Conservation (phyloP, 2,888 invertebrate genomes). For the Epistrophella euchroma region DNA sequence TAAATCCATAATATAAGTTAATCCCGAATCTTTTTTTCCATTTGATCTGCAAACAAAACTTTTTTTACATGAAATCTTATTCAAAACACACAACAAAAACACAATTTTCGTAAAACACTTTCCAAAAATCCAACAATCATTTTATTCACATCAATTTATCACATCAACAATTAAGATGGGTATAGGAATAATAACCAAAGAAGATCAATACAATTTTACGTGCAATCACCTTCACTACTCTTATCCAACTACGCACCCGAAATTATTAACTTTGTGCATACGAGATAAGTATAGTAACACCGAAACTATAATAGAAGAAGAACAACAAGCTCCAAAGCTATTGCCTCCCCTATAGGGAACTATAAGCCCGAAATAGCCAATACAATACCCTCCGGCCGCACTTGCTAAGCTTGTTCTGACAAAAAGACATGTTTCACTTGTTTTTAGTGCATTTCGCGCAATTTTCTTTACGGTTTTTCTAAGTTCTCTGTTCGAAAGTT, state of each 20-base stretch:
- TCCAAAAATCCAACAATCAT: background rate
- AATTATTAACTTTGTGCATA: constrained; percentile 32
- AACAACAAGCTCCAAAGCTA: constrained; percentile 20
- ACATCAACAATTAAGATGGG: background rate
- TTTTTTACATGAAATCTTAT: background rate
- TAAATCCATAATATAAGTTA: constrained; percentile 59
- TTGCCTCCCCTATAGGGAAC: constrained; percentile 52
- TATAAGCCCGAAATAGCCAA: constrained; percentile 34
- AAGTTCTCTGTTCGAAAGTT: constrained; percentile 15
- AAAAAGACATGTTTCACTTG: constrained; percentile 58
- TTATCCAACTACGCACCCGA: constrained; percentile 64
- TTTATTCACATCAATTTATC: background rate
- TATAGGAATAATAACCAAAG: background rate
- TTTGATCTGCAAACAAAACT: background rate
- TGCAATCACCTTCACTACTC: constrained; percentile 58
- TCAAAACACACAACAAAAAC: background rate
- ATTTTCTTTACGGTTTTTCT: constrained; percentile 40
- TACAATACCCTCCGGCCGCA: constrained; percentile 36
- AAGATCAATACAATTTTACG: constrained; percentile 31
- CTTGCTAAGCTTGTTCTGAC: constrained; percentile 64
- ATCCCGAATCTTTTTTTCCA: background rate
- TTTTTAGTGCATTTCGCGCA: constrained; percentile 27
- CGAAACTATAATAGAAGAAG: constrained; percentile 10
- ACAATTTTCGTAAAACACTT: constrained; percentile 6
- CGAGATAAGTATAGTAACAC: constrained; percentile 20